Evolutionary conservation across 2,888 invertebrate species (phyloP).

Genomic region (Dolomedes plantarius): DNA sequence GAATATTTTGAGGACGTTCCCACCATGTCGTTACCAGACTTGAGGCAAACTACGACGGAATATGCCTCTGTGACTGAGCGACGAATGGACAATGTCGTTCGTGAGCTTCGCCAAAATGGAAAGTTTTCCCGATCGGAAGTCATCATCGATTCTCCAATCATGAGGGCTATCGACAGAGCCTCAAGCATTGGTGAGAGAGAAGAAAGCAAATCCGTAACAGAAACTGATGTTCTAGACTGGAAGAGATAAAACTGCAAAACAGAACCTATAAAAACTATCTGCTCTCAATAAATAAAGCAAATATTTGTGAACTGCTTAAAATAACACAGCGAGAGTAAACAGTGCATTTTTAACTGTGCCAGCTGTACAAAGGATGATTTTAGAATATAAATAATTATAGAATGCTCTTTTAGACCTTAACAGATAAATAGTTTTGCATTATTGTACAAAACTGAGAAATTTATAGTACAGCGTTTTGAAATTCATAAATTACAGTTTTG

Average conservation of each 20-base stretch:
- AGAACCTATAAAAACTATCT: background rate
- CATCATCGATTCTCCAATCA: slow-evolving; percentile 56
- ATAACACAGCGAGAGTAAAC: background rate
- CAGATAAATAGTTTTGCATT: too few relatives aligned
- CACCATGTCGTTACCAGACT: slow-evolving; percentile 41
- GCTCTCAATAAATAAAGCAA: background rate
- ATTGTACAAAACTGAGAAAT: too few relatives aligned
- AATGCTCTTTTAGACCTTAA: too few relatives aligned
- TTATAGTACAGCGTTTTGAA: too few relatives aligned
- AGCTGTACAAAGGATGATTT: slow-evolving; percentile 15
- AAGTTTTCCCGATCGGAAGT: slow-evolving; percentile 60
- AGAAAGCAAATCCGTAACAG: slow-evolving; percentile 73
- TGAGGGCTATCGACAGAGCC: slow-evolving; percentile 52
- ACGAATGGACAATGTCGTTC: slow-evolving; percentile 56
- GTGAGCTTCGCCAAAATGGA: slow-evolving; percentile 57
- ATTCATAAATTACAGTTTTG: too few relatives aligned
- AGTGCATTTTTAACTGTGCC: slow-evolving; percentile 7
- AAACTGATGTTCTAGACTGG: slow-evolving; percentile 73
- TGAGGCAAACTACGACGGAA: slow-evolving; percentile 41
- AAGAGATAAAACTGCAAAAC: slow-evolving; percentile 55
- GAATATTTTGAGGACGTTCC: slow-evolving; percentile 62
- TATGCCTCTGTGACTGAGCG: slow-evolving; percentile 43
- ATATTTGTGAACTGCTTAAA: slow-evolving; percentile 22
- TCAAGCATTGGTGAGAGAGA: slow-evolving; percentile 56
- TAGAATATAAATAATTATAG: background rate